A percentile compares a stretch with the other conserved stretches of the same genome.
These are phyloP conservation scores for Bucorvus abyssinicus DNA, from an alignment of 2,797 vertebrate species.

Conservation along the genomic window DNA sequence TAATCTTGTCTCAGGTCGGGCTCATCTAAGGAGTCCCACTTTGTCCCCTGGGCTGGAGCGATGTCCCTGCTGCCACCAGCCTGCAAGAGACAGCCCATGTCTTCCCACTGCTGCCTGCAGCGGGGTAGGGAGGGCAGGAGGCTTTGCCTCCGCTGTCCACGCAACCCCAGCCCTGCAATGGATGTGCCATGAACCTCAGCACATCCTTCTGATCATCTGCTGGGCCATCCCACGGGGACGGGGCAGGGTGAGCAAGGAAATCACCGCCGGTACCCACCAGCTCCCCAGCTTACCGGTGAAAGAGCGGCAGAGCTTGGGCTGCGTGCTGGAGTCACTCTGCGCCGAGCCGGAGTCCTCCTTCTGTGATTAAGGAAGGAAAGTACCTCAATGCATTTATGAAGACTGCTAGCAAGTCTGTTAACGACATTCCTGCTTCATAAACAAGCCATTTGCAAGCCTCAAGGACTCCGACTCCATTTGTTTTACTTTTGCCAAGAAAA, in stretches of 20 bases:
- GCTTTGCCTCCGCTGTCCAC: neutral
- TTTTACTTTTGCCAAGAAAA: neutral
- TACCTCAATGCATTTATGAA: neutral
- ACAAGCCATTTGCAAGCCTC: neutral
- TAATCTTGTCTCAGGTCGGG: neutral
- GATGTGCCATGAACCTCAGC: neutral
- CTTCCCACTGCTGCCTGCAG: neutral
- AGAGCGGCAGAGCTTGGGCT: conserved; percentile 50
- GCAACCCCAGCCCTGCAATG: neutral
- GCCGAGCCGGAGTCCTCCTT: conserved; percentile 2
- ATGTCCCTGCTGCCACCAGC: neutral
- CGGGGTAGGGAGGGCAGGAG: neutral
- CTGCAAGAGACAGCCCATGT: neutral
- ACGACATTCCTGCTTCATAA: neutral
- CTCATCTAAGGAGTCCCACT: neutral
- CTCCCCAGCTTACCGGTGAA: conserved; percentile 50
- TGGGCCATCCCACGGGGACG: accelerated
- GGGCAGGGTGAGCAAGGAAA: neutral
- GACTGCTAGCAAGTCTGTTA: neutral
- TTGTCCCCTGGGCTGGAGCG: accelerated
- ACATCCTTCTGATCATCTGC: neutral
- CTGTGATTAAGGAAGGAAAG: conserved; percentile 50
- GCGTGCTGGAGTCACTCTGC: neutral
- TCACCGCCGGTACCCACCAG: neutral
- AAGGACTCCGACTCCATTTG: neutral